Evolutionary conservation across 1,140 invertebrate species (phyloP), one percentile per base, ranked within the genome.

Genomic region (Papilio polyxenes): DNA sequence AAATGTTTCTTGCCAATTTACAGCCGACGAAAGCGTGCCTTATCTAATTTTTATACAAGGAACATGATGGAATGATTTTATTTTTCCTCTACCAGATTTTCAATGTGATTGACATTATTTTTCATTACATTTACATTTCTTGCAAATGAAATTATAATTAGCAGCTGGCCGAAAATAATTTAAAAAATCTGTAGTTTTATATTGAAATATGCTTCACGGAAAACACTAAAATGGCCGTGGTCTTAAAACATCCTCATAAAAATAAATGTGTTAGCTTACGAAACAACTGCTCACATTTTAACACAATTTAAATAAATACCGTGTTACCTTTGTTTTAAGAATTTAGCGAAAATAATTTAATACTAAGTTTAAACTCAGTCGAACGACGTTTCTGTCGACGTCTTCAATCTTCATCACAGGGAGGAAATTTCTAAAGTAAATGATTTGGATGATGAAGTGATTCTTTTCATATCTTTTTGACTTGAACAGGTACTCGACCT

Each of bases 401-500:
- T 77, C n/a, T 77, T 77, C 75, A 77, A 53, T 77, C 20, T 77
- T 49, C 44, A 15, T 77, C 15, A 51, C 75, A 77, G 20, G 49
- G 13, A 3, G 4, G 49, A 13, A 77, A 77, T 51, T 77, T 77
- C 75, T 77, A 53, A 77, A 77, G 75, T 49, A 77, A 77, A 77
- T 77, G 53, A 77, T 77, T 77, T 77, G 23, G 9, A 77, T 23
- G 20, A 77, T 23, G 44, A 53, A 76, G 75, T 77, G 49, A 56
- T 49, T 49, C 75, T 53, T 77, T 77, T 77, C 75, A 77, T 77
- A 77, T 56, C 75, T 53, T 77, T 77, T 77, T 77, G 23, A 77
- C 75, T 56, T 53, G 20, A 40, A 51, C 37, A 74, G 75, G 48
- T 72, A 15, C 80, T 81, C 80, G 59, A 20, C 23, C 20, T 65